Percentiles rank a stretch among this genome's conserved stretches.
These are phyloP conservation scores for Psittacula echo DNA, from an alignment of 2,797 vertebrate species.

Conservation along the genomic window DNA sequence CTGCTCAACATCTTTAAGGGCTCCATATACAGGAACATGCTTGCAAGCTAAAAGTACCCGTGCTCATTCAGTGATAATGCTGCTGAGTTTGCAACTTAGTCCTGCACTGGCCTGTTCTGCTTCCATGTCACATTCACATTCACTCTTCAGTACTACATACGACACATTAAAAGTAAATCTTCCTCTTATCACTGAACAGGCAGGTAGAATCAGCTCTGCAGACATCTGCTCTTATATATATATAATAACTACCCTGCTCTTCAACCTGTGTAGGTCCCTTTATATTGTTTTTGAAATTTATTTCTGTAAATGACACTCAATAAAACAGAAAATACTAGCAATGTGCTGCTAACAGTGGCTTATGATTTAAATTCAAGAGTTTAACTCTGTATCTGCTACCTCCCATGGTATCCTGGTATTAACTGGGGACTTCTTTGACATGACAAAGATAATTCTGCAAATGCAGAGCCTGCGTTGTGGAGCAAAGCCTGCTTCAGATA, in stretches of 20 bases:
- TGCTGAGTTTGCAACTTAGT: neutral
- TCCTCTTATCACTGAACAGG: neutral
- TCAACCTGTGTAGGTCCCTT: neutral
- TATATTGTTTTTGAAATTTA: neutral
- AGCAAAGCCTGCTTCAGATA: neutral
- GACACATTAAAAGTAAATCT: neutral
- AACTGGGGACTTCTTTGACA: no score
- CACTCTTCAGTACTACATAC: neutral
- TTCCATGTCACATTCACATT: neutral
- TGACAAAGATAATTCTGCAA: neutral
- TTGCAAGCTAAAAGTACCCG: neutral
- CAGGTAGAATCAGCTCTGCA: neutral
- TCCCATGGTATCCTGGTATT: neutral
- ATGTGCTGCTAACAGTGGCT: neutral
- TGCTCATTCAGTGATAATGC: neutral
- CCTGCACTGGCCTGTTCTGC: neutral
- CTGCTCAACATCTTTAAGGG: neutral
- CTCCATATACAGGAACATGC: neutral
- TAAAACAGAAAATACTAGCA: neutral
- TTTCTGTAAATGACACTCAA: neutral
- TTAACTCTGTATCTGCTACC: neutral
- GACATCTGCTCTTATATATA: neutral
- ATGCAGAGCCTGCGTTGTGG: neutral
- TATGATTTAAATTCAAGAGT: fast-evolving
- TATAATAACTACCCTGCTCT: neutral